Percentiles rank a stretch among this genome's conserved stretches.
phyloP scores from a whole-genome alignment of 2,797 vertebrate genomes.

The Sebastes hopkinsi region DNA sequence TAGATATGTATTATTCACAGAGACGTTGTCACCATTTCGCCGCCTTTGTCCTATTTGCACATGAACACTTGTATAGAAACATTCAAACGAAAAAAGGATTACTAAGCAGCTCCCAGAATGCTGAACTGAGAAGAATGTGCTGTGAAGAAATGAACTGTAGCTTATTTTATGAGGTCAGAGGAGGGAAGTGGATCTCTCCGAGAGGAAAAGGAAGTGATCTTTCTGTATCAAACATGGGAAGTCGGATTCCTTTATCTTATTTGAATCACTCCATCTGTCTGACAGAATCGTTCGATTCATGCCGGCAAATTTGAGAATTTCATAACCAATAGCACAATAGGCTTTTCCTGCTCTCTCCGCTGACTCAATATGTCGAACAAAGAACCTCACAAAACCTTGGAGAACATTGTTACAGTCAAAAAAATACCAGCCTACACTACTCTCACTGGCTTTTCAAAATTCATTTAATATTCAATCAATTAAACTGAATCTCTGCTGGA shows the following conservation, averaged over 20 bases:
- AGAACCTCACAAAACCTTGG: constrained; percentile 24
- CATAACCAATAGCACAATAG: constrained; percentile 38
- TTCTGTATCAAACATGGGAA: constrained; percentile 36
- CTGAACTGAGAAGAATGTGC: constrained; percentile 37
- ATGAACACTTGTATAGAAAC: constrained; percentile 36
- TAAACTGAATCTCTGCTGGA: constrained; percentile 7
- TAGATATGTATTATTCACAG: constrained; percentile 36
- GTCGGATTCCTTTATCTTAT: constrained; percentile 50
- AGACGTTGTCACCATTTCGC: constrained; percentile 12
- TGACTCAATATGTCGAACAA: constrained; percentile 34
- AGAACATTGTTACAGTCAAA: constrained; percentile 29
- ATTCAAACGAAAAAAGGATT: constrained; percentile 58
- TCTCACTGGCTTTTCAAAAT: constrained; percentile 8
- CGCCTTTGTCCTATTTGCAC: constrained; percentile 39
- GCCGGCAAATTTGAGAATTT: constrained; percentile 37
- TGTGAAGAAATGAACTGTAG: constrained; percentile 31
- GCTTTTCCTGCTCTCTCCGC: constrained; percentile 15
- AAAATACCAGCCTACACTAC: neutral
- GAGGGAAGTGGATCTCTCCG: constrained; percentile 49
- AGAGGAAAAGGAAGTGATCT: constrained; percentile 48
- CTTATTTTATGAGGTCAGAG: constrained; percentile 58
- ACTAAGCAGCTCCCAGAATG: constrained; percentile 45
- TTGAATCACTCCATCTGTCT: constrained; percentile 60
- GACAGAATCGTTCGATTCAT: constrained; percentile 48
- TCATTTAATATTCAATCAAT: constrained; percentile 26